Evolutionary conservation across 2,797 vertebrate species (phyloP).

Genomic region (Novumbra hubbsi): DNA sequence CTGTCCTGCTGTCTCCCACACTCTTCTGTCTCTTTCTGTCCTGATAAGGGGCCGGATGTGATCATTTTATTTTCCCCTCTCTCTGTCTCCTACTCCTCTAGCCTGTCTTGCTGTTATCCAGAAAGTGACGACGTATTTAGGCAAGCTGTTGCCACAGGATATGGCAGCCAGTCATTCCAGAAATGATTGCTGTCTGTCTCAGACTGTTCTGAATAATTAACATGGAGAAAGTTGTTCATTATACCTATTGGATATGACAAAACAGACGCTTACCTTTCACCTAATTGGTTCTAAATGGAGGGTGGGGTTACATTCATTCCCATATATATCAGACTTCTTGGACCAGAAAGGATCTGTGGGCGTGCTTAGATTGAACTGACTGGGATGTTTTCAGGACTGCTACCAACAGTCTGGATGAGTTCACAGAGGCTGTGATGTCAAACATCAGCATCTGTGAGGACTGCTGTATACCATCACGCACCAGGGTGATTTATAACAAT

Average conservation of each 20-base stretch:
- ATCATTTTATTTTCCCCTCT: constrained; percentile 5
- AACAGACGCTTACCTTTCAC: background rate
- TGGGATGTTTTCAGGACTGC: no score
- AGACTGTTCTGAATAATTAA: background rate
- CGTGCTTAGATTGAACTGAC: no score
- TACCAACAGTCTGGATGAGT: no score
- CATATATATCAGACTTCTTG: background rate
- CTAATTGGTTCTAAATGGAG: background rate
- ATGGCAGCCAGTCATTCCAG: background rate
- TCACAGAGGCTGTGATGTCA: no score
- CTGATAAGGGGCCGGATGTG: background rate
- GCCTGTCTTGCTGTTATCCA: constrained; percentile 25
- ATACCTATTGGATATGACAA: background rate
- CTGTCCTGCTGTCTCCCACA: constrained; percentile 11
- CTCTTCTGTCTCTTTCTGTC: constrained; percentile 10
- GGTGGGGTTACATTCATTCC: background rate
- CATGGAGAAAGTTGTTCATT: background rate
- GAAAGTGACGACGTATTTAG: constrained; percentile 26
- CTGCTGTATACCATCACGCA: no score
- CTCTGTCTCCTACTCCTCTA: background rate
- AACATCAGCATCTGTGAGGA: no score
- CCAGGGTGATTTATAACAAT: no score
- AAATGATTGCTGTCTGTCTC: background rate
- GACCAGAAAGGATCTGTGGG: background rate
- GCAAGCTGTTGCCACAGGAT: constrained; percentile 5